A percentile compares a stretch with the other conserved stretches of the same genome.
These are phyloP conservation scores for Pipa parva DNA, from an alignment of 2,113 vertebrate genomes.

Conservation along the genomic window DNA sequence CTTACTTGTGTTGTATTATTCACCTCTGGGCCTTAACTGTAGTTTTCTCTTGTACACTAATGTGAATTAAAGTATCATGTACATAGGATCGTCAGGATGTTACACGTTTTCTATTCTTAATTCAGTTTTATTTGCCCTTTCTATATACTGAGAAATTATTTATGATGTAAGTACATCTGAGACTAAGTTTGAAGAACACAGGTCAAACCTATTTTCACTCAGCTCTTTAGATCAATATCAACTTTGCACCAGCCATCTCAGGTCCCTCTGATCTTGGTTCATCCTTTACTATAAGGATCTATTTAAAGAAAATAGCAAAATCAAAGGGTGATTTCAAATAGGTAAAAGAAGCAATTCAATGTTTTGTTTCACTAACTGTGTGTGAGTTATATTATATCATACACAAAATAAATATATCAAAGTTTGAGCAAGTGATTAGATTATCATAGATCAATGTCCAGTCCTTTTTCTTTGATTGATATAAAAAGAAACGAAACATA, in stretches of 20 bases:
- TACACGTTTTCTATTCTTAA: not conserved
- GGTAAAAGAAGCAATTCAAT: conserved; percentile 31
- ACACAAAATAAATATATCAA: conserved; percentile 17
- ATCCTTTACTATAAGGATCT: conserved; percentile 19
- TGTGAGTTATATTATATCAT: conserved; percentile 38
- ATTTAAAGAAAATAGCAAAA: conserved; percentile 23
- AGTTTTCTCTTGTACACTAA: not conserved
- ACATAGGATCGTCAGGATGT: not conserved
- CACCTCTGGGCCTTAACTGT: not conserved
- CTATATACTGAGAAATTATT: conserved; percentile 27
- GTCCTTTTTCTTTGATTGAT: conserved; percentile 38
- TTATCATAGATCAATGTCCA: conserved; percentile 36
- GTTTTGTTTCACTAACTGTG: conserved; percentile 30
- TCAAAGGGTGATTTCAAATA: conserved; percentile 29
- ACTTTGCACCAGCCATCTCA: conserved; percentile 15
- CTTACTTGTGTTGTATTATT: not conserved
- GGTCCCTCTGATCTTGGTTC: conserved; percentile 28
- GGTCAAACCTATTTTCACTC: conserved; percentile 6
- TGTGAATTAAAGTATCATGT: not conserved
- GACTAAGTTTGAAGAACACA: conserved; percentile 29
- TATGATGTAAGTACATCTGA: conserved; percentile 30
- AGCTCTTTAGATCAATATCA: conserved; percentile 32
- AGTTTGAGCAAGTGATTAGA: conserved; percentile 23
- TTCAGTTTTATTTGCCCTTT: conserved; percentile 22
- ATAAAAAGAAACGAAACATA: no score